phyloP scores from a whole-genome alignment of 2,888 invertebrate genomes.

The Conops quadrifasciatus region DNA sequence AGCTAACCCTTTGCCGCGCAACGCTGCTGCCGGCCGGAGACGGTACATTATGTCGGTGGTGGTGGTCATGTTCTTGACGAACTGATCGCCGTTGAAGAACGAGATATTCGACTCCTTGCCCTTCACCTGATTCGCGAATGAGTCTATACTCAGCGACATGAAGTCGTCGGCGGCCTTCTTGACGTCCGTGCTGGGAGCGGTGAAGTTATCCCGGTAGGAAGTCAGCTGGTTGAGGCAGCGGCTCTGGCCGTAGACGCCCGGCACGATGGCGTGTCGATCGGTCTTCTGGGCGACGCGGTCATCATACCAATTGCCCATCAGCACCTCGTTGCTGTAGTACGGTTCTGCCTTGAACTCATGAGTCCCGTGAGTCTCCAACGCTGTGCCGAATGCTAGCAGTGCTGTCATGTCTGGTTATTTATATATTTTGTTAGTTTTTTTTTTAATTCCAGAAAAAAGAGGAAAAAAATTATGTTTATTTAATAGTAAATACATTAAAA shows the following conservation, averaged over 20 bases:
- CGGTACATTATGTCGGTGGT: constrained; percentile 45
- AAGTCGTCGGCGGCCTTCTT: constrained; percentile 7
- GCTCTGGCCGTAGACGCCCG: constrained; percentile 42
- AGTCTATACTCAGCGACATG: constrained; percentile 35
- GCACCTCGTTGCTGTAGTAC: constrained; percentile 41
- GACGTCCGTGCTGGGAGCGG: not conserved
- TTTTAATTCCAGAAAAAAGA: not conserved
- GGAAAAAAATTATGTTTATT: no score
- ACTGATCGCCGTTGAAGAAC: constrained; percentile 45
- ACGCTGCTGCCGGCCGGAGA: constrained; percentile 33
- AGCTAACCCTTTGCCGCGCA: not conserved
- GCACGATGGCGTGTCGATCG: constrained; percentile 43
- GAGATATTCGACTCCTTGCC: constrained; percentile 40
- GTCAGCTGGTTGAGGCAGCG: constrained; percentile 24
- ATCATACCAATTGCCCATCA: constrained; percentile 52
- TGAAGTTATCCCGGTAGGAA: constrained; percentile 35
- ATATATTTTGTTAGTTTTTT: not conserved
- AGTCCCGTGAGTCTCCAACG: not conserved
- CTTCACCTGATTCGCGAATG: constrained; percentile 44
- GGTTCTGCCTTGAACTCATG: not conserved
- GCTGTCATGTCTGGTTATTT: not conserved
- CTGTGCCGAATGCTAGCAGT: not conserved
- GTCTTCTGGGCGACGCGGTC: constrained; percentile 42
- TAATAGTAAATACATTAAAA: no score
- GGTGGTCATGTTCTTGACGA: constrained; percentile 44